Percentiles rank a stretch among this genome's conserved stretches.
phyloP scores from a whole-genome alignment of 2,113 vertebrate genomes.

The Apaloderma vittatum region DNA sequence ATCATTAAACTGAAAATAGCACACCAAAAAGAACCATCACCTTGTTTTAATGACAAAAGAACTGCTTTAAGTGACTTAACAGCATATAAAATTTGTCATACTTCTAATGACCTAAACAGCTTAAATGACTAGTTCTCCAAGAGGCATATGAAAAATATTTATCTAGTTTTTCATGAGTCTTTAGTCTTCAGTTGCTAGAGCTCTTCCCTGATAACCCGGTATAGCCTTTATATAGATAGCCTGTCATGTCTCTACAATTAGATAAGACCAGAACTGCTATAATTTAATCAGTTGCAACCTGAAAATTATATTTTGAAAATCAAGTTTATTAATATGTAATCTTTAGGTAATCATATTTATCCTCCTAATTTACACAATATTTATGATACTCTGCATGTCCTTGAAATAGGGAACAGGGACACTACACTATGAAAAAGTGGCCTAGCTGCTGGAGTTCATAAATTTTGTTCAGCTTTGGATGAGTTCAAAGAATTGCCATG shows the following conservation, averaged over 20 bases:
- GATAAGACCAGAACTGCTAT: constrained; percentile 53
- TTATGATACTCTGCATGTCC: constrained; percentile 85
- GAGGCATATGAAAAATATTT: background rate
- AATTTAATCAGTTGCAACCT: constrained; percentile 57
- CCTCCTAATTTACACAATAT: constrained; percentile 78
- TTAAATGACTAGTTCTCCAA: constrained; percentile 5
- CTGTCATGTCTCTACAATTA: constrained; percentile 53
- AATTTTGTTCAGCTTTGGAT: constrained; percentile 87
- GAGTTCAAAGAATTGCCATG: constrained; percentile 92
- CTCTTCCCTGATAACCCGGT: constrained; percentile 12
- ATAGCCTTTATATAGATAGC: constrained; percentile 3
- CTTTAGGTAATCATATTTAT: constrained; percentile 77
- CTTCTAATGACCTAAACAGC: constrained; percentile 35
- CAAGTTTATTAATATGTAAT: constrained; percentile 73
- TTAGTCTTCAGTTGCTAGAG: background rate
- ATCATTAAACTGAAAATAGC: background rate
- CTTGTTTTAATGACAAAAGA: constrained; percentile 3
- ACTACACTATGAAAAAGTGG: constrained; percentile 80
- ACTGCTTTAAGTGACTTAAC: background rate
- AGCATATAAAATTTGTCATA: background rate
- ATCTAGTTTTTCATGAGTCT: constrained; percentile 7
- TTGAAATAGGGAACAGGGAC: constrained; percentile 88
- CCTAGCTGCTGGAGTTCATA: constrained; percentile 86
- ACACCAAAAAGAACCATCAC: background rate
- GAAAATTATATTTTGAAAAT: constrained; percentile 72